phyloP scores from a whole-genome alignment of 2,797 vertebrate genomes.

The Mergus octosetaceus region DNA sequence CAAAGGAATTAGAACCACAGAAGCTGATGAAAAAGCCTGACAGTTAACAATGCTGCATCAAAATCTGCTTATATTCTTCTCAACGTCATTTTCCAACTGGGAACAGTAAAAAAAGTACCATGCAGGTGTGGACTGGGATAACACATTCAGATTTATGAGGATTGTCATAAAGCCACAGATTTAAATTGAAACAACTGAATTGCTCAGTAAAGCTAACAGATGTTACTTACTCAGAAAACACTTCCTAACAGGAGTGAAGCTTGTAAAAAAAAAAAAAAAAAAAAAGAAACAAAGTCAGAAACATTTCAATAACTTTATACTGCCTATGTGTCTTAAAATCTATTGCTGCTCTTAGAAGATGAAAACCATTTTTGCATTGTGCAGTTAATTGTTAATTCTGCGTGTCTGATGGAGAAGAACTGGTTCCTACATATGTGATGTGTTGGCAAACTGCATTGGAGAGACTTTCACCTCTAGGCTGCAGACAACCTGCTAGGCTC shows the following conservation, averaged over 20 bases:
- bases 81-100: neutral
- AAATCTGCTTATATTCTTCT: neutral
- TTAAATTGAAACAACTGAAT: neutral
- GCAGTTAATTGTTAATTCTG: neutral
- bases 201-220: constrained; percentile 8
- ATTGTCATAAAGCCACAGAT: neutral
- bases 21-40: neutral
- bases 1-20: neutral
- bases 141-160: neutral
- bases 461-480: neutral
- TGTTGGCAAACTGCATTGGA: neutral
- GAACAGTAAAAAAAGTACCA: neutral
- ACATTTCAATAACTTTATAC: constrained; percentile 16
- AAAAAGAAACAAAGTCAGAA: constrained; percentile 1
- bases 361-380: neutral
- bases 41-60: neutral
- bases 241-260: constrained; percentile 71
- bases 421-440: too few species aligned
- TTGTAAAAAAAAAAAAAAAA: constrained; percentile 44
- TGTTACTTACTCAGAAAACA: constrained; percentile 72
- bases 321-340: neutral
- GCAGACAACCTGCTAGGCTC: neutral
- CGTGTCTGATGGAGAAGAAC: neutral
- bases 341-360: neutral
- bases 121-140: constrained; percentile 27